Conservation (phyloP, 1,140 invertebrate species). For the Neuroterus valhalla region DNA sequence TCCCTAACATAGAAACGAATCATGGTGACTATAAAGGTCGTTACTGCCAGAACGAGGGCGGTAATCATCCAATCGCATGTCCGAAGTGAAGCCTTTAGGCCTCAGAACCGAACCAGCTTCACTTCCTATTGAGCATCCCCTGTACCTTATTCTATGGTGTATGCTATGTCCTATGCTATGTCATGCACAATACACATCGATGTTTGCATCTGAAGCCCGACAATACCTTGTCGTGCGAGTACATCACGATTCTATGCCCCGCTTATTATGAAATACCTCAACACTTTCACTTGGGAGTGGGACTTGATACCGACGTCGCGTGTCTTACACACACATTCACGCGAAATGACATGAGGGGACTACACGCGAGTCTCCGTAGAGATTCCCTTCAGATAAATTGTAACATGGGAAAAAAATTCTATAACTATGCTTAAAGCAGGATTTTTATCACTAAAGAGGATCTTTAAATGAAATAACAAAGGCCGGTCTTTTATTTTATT, state of each 20-base stretch:
- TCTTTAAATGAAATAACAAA: too few species aligned
- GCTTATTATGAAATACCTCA: conserved; percentile 15
- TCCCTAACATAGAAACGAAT: background rate
- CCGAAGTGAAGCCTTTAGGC: background rate
- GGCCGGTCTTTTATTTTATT: too few species aligned
- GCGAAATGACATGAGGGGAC: background rate
- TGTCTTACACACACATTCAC: background rate
- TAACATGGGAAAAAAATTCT: too few species aligned
- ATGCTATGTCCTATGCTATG: background rate
- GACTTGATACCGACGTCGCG: background rate
- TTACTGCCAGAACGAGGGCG: conserved; percentile 7
- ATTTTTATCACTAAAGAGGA: too few species aligned
- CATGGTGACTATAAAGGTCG: background rate
- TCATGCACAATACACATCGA: background rate
- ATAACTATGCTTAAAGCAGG: too few species aligned
- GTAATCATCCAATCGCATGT: conserved; percentile 21
- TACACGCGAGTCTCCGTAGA: background rate
- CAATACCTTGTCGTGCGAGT: background rate
- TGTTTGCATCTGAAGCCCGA: conserved; percentile 6
- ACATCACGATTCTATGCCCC: background rate
- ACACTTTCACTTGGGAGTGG: background rate
- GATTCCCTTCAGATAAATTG: too few species aligned
- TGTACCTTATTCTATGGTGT: background rate
- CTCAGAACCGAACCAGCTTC: background rate
- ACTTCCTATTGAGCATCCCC: conserved; percentile 5